Base-by-base conservation (phyloP, 2,113 vertebrate species). In the cat (Felis catus) region DNA sequence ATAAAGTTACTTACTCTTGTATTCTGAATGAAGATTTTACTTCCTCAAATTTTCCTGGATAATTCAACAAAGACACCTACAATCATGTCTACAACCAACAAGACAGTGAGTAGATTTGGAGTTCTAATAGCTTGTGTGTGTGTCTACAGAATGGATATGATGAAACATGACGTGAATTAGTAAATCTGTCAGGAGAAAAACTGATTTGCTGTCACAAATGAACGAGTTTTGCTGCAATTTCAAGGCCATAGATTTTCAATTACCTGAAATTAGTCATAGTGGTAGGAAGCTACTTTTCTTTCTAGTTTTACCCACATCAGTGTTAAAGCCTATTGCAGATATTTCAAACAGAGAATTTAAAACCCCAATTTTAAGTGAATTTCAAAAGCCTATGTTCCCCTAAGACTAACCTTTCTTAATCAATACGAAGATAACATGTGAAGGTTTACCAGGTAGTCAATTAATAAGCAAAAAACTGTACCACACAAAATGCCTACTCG, bases 261-360 rank as follows among this genome's bases (percentile, higher is more conserved):
- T 94, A 97, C 48, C 70, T 94, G 66, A 96, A 97, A 95, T 98
- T 90, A 97, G 93, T 96, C 96, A 95, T 79, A 90, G 94, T 70
- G 74, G 58, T 92, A 70, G 83, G 88, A 92, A 48, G 45, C 63
- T 45, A 53, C 58, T 94, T 92, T 71, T 94, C 86, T 95, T 71
- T 95, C 68, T 71, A 78, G 39, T 84, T 76, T 63, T 31, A 23
- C 74, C 63, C 36, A 45, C 51, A 82, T 79, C 39, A 84, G 66
- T 39, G 16, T 81, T 70, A 55, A 92, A 80, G 55, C 80, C 94
- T 96, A 39, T 93, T 97, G 96, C 61, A 84, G 41, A 12, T 78
- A 84, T 84, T 97, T 95, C 80, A 71, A 71, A n/a, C 39, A 65
- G 51, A 97, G 66, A 87, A 68, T 90, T 96, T 58, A 39, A 95